These are phyloP conservation scores for Anthophora plumipes DNA, from an alignment of 2,888 invertebrate genomes.

Conservation along the genomic window DNA sequence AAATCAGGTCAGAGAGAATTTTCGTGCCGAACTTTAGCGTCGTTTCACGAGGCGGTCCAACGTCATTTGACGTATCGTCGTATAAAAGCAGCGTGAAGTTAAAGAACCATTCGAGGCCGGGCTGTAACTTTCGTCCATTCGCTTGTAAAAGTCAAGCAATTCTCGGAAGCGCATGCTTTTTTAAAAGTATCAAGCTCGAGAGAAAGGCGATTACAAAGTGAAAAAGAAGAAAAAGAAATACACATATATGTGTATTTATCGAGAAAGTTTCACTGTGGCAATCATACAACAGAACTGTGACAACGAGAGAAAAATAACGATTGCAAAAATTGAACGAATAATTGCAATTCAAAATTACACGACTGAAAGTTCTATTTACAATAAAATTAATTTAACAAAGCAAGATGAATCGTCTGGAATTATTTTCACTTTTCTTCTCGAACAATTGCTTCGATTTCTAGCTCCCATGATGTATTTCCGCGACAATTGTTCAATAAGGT, in stretches of 20 bases:
- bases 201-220: slow-evolving; percentile 48
- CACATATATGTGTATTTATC: too few species aligned
- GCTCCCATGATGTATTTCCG: not conserved
- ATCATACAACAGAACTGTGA: not conserved
- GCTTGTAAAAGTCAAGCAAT: slow-evolving; percentile 72
- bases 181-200: slow-evolving; percentile 42
- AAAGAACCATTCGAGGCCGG: slow-evolving; percentile 62
- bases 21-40: slow-evolving; percentile 46
- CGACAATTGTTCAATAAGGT: slow-evolving; percentile 15
- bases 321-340: not conserved
- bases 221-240: slow-evolving; percentile 22
- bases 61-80: slow-evolving; percentile 69
- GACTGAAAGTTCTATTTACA: too few species aligned
- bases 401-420: too few species aligned
- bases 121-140: slow-evolving; percentile 70
- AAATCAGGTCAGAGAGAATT: slow-evolving; percentile 33
- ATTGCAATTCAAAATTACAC: not conserved
- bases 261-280: slow-evolving; percentile 38
- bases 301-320: not conserved
- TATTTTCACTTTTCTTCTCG: too few species aligned
- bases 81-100: slow-evolving; percentile 74
- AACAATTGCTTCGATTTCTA: too few species aligned
- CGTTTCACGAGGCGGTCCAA: slow-evolving; percentile 50
- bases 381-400: too few species aligned
- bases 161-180: slow-evolving; percentile 54